Base-by-base conservation (phyloP, 2,797 vertebrate species). In the Hylomyscus alleni region DNA sequence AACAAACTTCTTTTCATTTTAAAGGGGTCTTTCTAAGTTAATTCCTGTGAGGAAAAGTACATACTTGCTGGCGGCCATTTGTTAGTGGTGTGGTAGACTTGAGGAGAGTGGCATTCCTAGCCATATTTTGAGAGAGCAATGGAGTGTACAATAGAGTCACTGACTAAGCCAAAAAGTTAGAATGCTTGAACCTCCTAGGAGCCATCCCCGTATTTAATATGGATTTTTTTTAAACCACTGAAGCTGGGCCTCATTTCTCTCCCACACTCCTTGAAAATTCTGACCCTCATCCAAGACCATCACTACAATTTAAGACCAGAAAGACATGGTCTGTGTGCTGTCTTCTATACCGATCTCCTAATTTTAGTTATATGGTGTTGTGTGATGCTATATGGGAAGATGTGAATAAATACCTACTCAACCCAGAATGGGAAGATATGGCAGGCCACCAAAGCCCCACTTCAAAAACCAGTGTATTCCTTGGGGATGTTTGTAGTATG, bases 161-260 rank as follows among this genome's bases (percentile, higher is more conserved):
- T 34, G 44, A 47, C 72, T 86, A 80, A 96, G 92, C 80, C 86
- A 92, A 95, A 89, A 97, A 84, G 10, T 97, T 93, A 91, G 11
- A 91, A 83, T 91, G 50, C 40, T 81, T 73, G 24, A 95, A 73
- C 47, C 44, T 94, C 86, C 92, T 85, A 84, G 92, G 75, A 87
- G 62, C 65, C 85, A 58, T 50, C 31, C 75, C 73, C 90, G 80
- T 94, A 83, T 76, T 96, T 93, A 96, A 95, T 92, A 91, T 83
- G 88, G 80, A 95, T 97, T 87, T 95, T 92, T 95, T 95, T 89
- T 72, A 97, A 97, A 98, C 97, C 90, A 96, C 96, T n/a, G 95
- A 69, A 93, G 34, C 88, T 96, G 85, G 85, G 58, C 93, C 37
- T 91, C 80, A 13, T 87, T 94, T 73, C 90, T 95, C 96, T 97